Evolutionary conservation across 1,140 invertebrate species (phyloP), one percentile per base, ranked within the genome.

Genomic region (Anoplophora glabripennis): DNA sequence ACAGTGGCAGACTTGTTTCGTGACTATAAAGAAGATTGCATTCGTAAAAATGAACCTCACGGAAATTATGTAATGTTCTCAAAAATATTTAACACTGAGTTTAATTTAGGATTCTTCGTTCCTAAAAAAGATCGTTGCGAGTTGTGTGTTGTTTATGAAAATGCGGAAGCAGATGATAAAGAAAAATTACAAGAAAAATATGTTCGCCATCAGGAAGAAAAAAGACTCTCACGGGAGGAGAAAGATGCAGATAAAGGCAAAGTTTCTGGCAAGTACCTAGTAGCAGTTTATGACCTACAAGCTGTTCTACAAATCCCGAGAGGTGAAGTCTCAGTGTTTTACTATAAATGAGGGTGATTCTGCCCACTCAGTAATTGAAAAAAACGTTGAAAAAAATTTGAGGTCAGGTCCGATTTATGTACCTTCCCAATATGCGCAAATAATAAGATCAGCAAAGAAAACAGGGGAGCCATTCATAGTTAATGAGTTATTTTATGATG

Each of bases 121-220:
- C 72, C 74, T 7, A 76, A 76, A 67, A 78, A 78, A 63, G 73
- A 78, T 63, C 69, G 71, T 46, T 77, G 75, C 49, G 69, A 76
- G 51, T 38, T 63, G 2, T 76, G 74, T 56, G 62, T 66, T 51
- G 55, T 63, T 7, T 75, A 59, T 42, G 68, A 72, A 44, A 69
- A 72, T 65, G 38, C 66, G 9, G 58, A 56, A 14, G 57, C 40
- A 37, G 59, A 69, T 51, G 63, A 67, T 53, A 73, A 70, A 40
- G 38, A 49, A n/a, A 53, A 65, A 21, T 52, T 68, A 47, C 56
- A 56, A 33, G 49, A 49, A 12, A 41, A 64, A 57, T 72, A 72
- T 64, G 64, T 66, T 41, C 34, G 54, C 38, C 73, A 76, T 53
- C 56, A 46, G n/a, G n/a, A n/a, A n/a, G n/a, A n/a, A n/a, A n/a